These are phyloP conservation scores for Sebastes kiyomatsui DNA, from an alignment of 2,797 vertebrate genomes.

Conservation along the genomic window DNA sequence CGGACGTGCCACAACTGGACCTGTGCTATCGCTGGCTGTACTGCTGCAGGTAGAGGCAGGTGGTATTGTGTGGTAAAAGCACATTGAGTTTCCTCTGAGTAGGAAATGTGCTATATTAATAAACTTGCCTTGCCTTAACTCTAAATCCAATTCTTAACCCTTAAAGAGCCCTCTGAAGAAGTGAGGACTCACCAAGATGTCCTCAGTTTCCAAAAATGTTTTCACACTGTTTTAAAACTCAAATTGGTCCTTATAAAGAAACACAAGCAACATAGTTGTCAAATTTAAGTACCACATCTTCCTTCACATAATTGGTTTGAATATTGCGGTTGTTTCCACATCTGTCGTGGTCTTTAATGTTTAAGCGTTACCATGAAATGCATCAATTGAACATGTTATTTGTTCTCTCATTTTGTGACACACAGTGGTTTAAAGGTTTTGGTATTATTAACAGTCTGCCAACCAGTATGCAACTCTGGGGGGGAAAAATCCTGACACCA, in stretches of 20 bases:
- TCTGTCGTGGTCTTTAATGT: background rate
- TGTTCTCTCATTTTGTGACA: background rate
- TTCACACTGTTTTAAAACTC: background rate
- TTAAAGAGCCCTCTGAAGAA: background rate
- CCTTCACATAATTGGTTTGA: too few relatives aligned
- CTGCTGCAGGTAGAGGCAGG: constrained; percentile 17
- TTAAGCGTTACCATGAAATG: background rate
- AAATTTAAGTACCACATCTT: background rate
- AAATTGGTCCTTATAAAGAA: background rate
- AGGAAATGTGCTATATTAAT: background rate
- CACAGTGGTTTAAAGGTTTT: background rate
- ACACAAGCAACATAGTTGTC: background rate
- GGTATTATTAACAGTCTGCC: background rate
- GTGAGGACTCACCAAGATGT: background rate
- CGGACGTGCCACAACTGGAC: constrained; percentile 26
- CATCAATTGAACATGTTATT: background rate
- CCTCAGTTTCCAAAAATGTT: background rate
- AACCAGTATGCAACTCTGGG: background rate
- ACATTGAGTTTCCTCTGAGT: background rate
- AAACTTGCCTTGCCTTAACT: background rate
- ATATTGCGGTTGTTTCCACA: background rate
- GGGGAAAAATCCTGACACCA: background rate
- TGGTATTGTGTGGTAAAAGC: background rate
- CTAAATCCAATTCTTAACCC: background rate
- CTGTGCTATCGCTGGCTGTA: background rate